Evolutionary conservation across 2,797 vertebrate genomes (phyloP).

Genomic region (Gambusia yucatana): DNA sequence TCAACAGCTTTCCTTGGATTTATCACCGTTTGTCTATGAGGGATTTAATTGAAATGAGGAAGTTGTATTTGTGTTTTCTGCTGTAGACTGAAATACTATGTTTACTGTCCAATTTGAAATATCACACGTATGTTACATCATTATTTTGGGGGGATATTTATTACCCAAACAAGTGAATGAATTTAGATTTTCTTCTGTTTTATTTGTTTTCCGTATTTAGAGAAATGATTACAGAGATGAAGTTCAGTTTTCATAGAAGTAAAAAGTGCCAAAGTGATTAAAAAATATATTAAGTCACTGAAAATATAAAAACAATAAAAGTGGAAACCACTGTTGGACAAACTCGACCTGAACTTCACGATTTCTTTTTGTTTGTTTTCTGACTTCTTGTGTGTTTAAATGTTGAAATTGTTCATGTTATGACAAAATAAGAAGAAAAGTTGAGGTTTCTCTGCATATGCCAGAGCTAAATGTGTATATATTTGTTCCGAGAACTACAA

Average conservation of each 20-base stretch:
- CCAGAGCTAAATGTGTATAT: too few relatives aligned
- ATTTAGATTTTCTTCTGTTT: neutral
- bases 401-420: too few relatives aligned
- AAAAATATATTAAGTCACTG: too few relatives aligned
- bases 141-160: neutral
- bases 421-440: too few relatives aligned
- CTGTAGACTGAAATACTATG: neutral
- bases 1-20: neutral
- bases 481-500: too few relatives aligned
- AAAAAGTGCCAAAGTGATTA: neutral
- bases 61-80: conserved; percentile 3
- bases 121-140: neutral
- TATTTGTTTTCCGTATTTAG: neutral
- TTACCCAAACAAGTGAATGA: neutral
- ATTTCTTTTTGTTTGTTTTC: too few relatives aligned
- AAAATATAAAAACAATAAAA: too few relatives aligned
- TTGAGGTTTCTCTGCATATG: too few relatives aligned
- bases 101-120: neutral
- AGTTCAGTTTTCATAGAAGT: neutral
- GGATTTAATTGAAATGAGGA: neutral
- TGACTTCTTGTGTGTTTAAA: too few relatives aligned
- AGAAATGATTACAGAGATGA: neutral
- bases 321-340: too few relatives aligned
- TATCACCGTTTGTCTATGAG: neutral
- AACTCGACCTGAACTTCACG: too few relatives aligned